A percentile compares a stretch with the other conserved stretches of the same genome.
Evolutionary conservation across 2,888 invertebrate genomes (phyloP).

Genomic region (Tolmerus cingulatus): DNA sequence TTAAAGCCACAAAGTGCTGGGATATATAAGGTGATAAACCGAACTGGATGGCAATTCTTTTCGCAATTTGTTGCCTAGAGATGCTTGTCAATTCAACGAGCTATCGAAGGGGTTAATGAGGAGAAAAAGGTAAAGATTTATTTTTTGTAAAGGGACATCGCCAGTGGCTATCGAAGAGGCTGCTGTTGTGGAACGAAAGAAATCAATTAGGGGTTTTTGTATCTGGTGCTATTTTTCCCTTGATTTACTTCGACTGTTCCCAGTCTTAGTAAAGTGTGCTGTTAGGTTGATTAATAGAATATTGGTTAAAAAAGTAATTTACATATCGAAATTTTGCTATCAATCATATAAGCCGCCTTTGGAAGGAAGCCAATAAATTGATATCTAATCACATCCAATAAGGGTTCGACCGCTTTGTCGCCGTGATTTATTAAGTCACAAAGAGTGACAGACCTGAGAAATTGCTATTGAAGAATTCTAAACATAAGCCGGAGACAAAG

Average conservation of each 20-base stretch:
- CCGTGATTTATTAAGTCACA: neutral
- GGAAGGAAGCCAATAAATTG: neutral
- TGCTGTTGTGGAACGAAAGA: neutral
- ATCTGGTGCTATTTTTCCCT: neutral
- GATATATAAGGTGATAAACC: conserved; percentile 2
- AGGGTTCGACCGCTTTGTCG: neutral
- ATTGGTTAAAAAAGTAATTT: neutral
- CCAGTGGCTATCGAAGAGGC: neutral
- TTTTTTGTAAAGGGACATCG: neutral
- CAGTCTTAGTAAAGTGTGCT: neutral
- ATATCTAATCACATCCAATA: neutral
- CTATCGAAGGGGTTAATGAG: conserved; percentile 16
- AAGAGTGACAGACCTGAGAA: neutral
- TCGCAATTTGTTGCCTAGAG: neutral
- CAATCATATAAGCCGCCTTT: neutral
- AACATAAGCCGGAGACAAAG: neutral
- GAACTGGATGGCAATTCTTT: conserved; percentile 15
- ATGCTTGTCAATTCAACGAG: neutral
- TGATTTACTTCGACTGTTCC: neutral
- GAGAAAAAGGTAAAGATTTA: neutral
- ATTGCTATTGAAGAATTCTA: neutral
- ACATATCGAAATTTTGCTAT: neutral
- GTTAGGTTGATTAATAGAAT: neutral
- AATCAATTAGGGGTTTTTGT: neutral
- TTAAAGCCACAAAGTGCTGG: neutral